Evolutionary conservation across 1,140 invertebrate genomes (phyloP).

Genomic region (Drosophila nasuta): DNA sequence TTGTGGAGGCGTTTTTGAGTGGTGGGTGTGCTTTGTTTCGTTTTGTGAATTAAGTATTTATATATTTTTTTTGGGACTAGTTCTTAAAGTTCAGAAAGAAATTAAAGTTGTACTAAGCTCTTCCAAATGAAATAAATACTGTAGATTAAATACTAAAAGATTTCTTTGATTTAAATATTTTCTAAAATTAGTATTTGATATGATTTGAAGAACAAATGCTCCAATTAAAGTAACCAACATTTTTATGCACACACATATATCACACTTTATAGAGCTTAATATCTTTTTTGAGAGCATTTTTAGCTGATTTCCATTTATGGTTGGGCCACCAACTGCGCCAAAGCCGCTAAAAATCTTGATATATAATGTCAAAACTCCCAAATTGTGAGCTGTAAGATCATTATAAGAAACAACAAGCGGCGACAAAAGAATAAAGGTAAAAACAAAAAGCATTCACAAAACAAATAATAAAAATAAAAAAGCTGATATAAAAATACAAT

Average conservation of each 20-base stretch:
- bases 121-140: neutral
- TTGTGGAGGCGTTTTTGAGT: slow-evolving; percentile 12
- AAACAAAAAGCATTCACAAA: slow-evolving; percentile 30
- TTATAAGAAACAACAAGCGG: slow-evolving; percentile 35
- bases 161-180: neutral
- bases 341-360: slow-evolving; percentile 47
- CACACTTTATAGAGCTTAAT: neutral
- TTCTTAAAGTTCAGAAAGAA: neutral
- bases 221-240: too few relatives aligned
- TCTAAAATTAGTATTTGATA: too few relatives aligned
- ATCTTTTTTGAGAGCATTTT: neutral
- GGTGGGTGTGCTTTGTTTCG: slow-evolving; percentile 5
- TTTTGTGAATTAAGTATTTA: neutral
- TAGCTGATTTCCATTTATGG: neutral
- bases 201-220: too few relatives aligned
- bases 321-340: slow-evolving; percentile 43
- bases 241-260: neutral
- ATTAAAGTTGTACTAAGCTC: neutral
- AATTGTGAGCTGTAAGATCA: slow-evolving; percentile 23
- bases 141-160: neutral
- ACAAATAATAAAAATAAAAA: slow-evolving; percentile 44
- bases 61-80: neutral
- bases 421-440: slow-evolving; percentile 42
- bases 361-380: slow-evolving; percentile 54
- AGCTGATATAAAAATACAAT: slow-evolving; percentile 29